Evolutionary conservation across 2,888 invertebrate genomes (phyloP).

Genomic region (Xylocampa areola): DNA sequence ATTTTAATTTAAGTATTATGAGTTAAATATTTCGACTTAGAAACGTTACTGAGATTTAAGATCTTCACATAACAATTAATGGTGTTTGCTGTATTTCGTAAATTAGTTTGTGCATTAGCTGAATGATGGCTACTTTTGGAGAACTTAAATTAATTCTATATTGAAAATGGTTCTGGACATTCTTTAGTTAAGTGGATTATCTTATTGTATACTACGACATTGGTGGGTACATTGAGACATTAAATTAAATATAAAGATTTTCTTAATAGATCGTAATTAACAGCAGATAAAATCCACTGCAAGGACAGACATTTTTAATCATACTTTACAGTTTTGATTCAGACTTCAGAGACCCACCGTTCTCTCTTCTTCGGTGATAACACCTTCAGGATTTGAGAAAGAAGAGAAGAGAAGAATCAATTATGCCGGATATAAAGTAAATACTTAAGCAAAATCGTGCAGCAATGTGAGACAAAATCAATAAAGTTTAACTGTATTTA

Average conservation of each 20-base stretch:
- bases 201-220: not conserved
- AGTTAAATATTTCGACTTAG: conserved; percentile 38
- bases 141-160: conserved; percentile 2
- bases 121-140: conserved; percentile 21
- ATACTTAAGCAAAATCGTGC: not conserved
- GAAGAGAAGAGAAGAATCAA: too few relatives aligned
- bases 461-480: conserved; percentile 7
- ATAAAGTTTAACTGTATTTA: conserved; percentile 37
- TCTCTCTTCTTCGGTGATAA: too few relatives aligned
- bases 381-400: too few relatives aligned
- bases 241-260: not conserved
- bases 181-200: conserved; percentile 1
- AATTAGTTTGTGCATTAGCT: conserved; percentile 32
- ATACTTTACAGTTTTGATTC: too few relatives aligned
- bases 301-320: too few relatives aligned
- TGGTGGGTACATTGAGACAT: not conserved
- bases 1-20: conserved; percentile 43
- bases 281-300: too few relatives aligned
- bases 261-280: too few relatives aligned
- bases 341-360: too few relatives aligned
- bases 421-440: not conserved
- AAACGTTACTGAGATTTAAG: conserved; percentile 42
- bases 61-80: conserved; percentile 35
- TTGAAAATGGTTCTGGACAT: not conserved
- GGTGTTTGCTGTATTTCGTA: conserved; percentile 10